Base-by-base conservation (phyloP, 2,888 invertebrate species). In the Noctua fimbriata region DNA sequence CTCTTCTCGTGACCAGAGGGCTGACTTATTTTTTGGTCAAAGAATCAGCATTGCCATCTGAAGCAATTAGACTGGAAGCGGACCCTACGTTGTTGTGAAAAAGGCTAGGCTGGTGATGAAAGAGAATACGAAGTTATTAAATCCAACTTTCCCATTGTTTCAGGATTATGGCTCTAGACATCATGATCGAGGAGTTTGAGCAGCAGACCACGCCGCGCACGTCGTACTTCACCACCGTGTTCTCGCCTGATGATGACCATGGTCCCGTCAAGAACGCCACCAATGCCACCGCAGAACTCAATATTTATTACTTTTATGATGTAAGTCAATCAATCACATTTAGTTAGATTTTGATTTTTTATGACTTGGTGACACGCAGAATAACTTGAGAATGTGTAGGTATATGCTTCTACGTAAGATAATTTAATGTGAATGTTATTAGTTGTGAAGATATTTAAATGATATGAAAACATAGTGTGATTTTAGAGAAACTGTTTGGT, bases 261-360 rank as follows among this genome's bases (percentile, higher is more conserved):
- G 89, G 85, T 52, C 41, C 82, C 32, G 70, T 86, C 82, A 91
- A 86, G 47, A 94, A 93, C 72, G 55, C 81, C 36, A 93, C 92
- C 4, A 91, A 92, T 80, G 78, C 76, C 79, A 93, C 94, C 75
- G 88, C 84, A 85, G 90, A 91, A 76, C 83, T 94, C 73, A 94
- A 96, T 86, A 72, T 91, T 36, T 96, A 95, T 83, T 95, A 94
- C 84, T 94, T 96, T 88, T 96, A 96, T 89, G 95, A 95, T 75
- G 95, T 95, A 60, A 60, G 60, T 60, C n/a, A 60, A 60, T 60
- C 28, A 58, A 14, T 28, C n/a, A 58, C 14, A n/a, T 14, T 58
- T 14, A 3, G 24, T 21, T 9, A 52, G 52, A 52, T 52, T 49
- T 49, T 49, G 44, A 44, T 12, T 44, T 44, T 44, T 12, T 44